Conservation (phyloP, 2,113 vertebrate genomes). For the Bufo bufo region DNA sequence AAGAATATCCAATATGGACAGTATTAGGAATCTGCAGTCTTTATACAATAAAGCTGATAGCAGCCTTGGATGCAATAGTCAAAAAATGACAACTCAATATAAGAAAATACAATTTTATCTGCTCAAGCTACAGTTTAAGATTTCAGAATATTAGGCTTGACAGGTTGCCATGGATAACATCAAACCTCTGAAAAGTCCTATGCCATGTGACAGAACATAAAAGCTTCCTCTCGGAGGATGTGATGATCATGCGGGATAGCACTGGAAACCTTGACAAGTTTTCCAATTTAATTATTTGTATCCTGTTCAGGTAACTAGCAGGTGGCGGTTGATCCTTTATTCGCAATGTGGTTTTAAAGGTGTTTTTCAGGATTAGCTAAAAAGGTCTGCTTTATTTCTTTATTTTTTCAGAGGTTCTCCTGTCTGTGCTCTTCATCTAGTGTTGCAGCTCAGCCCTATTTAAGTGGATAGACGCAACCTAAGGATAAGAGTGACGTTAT, state of each 20-base stretch:
- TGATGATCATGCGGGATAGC: neutral
- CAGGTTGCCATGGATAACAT: conserved; percentile 31
- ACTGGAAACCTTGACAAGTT: neutral
- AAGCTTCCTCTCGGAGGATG: neutral
- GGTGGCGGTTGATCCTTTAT: neutral
- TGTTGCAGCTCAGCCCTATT: neutral
- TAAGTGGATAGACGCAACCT: neutral
- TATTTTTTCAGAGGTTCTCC: neutral
- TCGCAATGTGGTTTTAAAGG: neutral
- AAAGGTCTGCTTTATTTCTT: neutral
- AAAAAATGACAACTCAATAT: conserved; percentile 18
- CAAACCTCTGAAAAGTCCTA: neutral
- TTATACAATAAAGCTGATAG: neutral
- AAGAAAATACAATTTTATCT: neutral
- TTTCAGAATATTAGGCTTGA: conserved; percentile 9
- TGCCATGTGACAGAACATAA: conserved; percentile 1
- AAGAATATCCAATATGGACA: neutral
- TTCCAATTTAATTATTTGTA: neutral
- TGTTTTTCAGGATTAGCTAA: neutral
- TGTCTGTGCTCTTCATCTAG: neutral
- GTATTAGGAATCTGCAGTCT: neutral
- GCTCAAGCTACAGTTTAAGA: neutral
- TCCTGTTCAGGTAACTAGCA: conserved; percentile 10
- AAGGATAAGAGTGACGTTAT: neutral
- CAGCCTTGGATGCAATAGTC: neutral